Evolutionary conservation across 1,140 invertebrate species (phyloP), one percentile per base, ranked within the genome.

Genomic region (Lordiphosa stackelbergi): DNA sequence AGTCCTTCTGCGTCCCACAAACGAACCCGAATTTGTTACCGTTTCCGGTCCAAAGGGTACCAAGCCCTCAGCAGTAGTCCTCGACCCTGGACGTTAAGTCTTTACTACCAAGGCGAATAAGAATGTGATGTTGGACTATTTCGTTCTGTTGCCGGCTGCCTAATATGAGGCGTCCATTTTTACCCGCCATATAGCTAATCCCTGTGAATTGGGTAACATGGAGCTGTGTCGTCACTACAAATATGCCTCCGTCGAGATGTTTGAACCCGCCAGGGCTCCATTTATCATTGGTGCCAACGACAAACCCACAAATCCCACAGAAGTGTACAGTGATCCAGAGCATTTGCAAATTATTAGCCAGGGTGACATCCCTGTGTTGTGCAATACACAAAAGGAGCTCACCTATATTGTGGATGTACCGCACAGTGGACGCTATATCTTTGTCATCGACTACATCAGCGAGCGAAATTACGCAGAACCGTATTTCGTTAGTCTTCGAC

Each of bases 81-180:
- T 99, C 89, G 96, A 97, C 88, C 95, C 96, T 7, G 97, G 97
- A 10, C 91, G 90, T 46, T 99, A 97, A 95, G 92, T 91, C 0
- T 91, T 98, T 22, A 93, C 91, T 16, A 94, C 98, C 43, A 93
- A 93, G 65, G 93, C 93, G 0, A 92, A 93, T 19, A 93, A 95
- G 68, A 93, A 91, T 81, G 87, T 98, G 1, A 93, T 96, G 81
- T 88, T 97, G 85, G 98, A 99, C 89, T 99, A 99, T 87, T 95
- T 99, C 88, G 97, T 98, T 4, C 89, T 99, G 0, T 88, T 99
- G 35, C 98, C 98, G 0, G 93, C 95, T 68, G 95, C 96, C 11
- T 99, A 97, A 83, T 99, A 98, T 84, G 96, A 98, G 88, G 97
- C 95, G 0, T 94, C 93, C 0, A 93, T 97, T 19, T 88, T 99